Percentiles rank a stretch among this genome's conserved stretches.
These are phyloP conservation scores for Oplegnathus fasciatus DNA, from an alignment of 2,113 vertebrate genomes.

Conservation along the genomic window DNA sequence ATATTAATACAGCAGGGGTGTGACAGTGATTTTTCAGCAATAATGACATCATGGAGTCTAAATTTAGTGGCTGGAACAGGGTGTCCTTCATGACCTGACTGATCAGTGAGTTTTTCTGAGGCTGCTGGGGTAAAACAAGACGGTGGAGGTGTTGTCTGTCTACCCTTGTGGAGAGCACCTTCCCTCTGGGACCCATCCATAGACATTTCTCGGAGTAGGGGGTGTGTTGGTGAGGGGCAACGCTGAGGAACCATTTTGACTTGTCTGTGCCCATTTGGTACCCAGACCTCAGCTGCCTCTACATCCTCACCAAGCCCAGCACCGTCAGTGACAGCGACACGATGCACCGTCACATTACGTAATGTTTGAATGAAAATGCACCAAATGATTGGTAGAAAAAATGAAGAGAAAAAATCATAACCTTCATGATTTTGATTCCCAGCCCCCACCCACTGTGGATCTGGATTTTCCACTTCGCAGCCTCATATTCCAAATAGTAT, in stretches of 20 bases:
- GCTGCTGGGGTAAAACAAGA: not conserved
- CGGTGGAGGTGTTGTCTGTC: not conserved
- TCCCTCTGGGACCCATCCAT: conserved; percentile 1
- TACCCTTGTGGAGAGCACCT: not conserved
- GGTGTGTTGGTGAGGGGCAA: not conserved
- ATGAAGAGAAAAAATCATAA: not conserved
- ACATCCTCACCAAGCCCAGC: conserved; percentile 16
- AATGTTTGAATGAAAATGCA: conserved; percentile 45
- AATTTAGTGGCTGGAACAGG: conserved; percentile 37
- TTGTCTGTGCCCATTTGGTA: conserved; percentile 50
- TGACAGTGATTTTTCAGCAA: not conserved
- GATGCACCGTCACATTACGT: conserved; percentile 22
- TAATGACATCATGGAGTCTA: conserved; percentile 41
- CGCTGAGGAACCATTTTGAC: conserved; percentile 74
- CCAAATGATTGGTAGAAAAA: conserved; percentile 14
- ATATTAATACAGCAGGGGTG: not conserved
- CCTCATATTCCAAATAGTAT: not conserved
- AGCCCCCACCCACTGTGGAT: conserved; percentile 28
- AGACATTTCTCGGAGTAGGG: conserved; percentile 5
- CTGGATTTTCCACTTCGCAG: not conserved
- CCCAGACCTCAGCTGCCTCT: conserved; percentile 28
- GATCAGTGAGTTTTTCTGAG: conserved; percentile 19
- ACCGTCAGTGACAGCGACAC: conserved; percentile 12
- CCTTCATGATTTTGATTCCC: conserved; percentile 4
- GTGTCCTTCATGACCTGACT: conserved; percentile 50